phyloP scores from a whole-genome alignment of 2,888 invertebrate genomes.

The Drosophila kokeensis region DNA sequence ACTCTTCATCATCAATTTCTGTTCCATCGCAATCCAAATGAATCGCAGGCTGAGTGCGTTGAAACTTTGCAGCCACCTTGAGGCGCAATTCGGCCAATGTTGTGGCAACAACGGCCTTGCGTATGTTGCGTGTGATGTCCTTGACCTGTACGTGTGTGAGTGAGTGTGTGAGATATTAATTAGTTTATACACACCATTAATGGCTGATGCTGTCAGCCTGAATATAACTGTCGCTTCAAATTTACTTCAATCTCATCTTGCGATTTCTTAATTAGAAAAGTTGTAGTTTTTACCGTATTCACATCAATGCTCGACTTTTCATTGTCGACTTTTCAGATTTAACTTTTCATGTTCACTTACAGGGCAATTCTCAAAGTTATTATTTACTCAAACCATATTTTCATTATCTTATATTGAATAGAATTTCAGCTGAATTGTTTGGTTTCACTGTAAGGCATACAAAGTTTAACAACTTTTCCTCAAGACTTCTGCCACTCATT shows the following conservation, averaged over 20 bases:
- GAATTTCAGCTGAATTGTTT: neutral
- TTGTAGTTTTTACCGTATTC: neutral
- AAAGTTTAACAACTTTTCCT: neutral
- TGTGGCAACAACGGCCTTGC: conserved; percentile 92
- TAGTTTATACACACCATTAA: conserved; percentile 22
- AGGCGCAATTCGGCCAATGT: conserved; percentile 91
- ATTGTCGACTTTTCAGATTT: neutral
- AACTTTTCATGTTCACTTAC: no score
- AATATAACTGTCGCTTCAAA: neutral
- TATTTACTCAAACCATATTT: neutral
- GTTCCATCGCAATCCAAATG: conserved; percentile 96
- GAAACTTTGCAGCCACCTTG: conserved; percentile 90
- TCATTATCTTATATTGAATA: neutral
- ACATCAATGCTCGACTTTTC: neutral
- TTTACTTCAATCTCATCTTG: neutral
- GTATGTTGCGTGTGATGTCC: conserved; percentile 91
- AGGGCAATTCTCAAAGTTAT: no score
- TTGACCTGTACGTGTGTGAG: conserved; percentile 52
- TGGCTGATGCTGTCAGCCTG: neutral
- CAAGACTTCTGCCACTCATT: neutral
- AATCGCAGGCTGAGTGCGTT: conserved; percentile 88
- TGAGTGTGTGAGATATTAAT: conserved; percentile 29
- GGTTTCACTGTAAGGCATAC: neutral
- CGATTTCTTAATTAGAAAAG: neutral
- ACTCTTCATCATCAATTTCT: conserved; percentile 97